These are phyloP conservation scores for Drosophila incognita DNA, from an alignment of 2,888 invertebrate species.

Conservation along the genomic window DNA sequence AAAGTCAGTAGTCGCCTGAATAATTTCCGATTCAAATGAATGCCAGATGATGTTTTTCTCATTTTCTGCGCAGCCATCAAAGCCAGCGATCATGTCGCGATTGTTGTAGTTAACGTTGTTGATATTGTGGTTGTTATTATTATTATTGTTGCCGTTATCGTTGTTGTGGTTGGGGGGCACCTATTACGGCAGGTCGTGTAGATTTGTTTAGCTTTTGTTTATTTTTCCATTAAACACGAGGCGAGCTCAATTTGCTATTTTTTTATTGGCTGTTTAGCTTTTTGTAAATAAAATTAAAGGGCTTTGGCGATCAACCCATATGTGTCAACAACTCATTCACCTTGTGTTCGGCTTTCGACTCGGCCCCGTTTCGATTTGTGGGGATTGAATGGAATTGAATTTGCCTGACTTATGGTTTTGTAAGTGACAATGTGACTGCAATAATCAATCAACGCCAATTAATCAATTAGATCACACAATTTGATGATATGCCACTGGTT, in stretches of 20 bases:
- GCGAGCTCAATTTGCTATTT: neutral
- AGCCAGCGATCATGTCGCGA: neutral
- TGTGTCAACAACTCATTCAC: conserved; percentile 26
- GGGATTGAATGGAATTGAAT: conserved; percentile 19
- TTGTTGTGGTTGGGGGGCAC: neutral
- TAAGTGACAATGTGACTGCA: conserved; percentile 28
- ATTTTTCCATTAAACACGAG: conserved; percentile 10
- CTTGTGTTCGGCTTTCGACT: conserved; percentile 11
- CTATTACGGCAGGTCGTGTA: conserved; percentile 51
- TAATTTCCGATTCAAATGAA: neutral
- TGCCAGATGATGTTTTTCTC: neutral
- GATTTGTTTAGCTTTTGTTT: conserved; percentile 13
- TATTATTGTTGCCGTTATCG: neutral
- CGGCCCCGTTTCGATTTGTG: conserved; percentile 25
- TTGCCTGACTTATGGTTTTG: conserved; percentile 9
- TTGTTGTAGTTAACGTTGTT: neutral
- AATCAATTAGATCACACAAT: conserved; percentile 5
- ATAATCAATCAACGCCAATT: conserved; percentile 13
- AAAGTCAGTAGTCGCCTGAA: neutral
- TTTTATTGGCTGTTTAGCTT: neutral
- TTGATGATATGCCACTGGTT: neutral
- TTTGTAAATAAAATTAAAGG: conserved; percentile 17
- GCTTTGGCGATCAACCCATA: conserved; percentile 4
- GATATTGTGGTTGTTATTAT: neutral
- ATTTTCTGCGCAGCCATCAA: neutral